Evolutionary conservation across 1,140 invertebrate species (phyloP), one percentile per base, ranked within the genome.

Genomic region (Muscidifurax raptorellus): DNA sequence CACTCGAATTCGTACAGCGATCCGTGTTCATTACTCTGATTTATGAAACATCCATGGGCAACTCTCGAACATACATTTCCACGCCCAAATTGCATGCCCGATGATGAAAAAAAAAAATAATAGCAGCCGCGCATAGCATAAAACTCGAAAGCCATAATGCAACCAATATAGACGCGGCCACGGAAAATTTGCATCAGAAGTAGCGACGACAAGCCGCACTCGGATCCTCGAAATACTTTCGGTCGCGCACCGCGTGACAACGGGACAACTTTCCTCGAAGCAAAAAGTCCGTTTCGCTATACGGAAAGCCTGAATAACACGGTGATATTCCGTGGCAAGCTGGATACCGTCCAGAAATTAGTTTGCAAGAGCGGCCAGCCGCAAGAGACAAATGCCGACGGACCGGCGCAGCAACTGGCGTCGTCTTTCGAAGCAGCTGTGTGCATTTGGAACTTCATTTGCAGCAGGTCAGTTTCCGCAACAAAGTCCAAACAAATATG

Each of bases 281-380:
- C 52, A 59, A 59, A 59, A 59, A 59, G 18, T 7, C 52, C 18
- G 36, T 40, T 10, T 59, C 52, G 22, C 15, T 7, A 22, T 40
- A 40, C 36, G 7, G 7, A 40, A 22, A 59, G 52, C 15, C 47
- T 52, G 52, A 59, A n/a, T 59, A 74, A 74, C 28, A 22, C 30
- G 1, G 59, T 59, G 67, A 72, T 66, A 76, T 47, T 40, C 66
- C 80, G 52, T 5, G 27, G 15, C 25, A 10, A 13, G 36, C 80
- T 88, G 87, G 86, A 83, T 3, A 10, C 22, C 2, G 18, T 87
- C 84, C 87, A 87, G 82, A 82, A 84, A 83, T 87, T 64, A 52
- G 36, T 86, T 81, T 30, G 74, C 80, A 59, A 80, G 75, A 64
- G 12, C 77, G 59, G 25, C 64, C 44, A 36, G 12, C 40, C 40